Base-by-base conservation (phyloP, 2,797 vertebrate genomes). In the Vultur gryphus region DNA sequence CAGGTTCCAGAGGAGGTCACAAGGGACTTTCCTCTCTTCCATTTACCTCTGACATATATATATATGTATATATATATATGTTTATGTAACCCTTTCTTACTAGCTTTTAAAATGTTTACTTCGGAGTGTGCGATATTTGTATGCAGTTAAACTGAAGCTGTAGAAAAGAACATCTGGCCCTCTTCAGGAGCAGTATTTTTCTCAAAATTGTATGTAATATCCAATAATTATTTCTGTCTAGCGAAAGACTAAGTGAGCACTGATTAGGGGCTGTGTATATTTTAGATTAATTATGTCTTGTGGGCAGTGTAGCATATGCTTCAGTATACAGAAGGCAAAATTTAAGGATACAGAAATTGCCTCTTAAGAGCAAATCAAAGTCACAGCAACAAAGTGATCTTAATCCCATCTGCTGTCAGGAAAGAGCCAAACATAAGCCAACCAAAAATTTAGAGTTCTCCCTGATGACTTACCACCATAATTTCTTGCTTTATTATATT, bases 241-340 rank as follows among this genome's bases (percentile, higher is more conserved):
- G n/a, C 57, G 67, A 91, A 95, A 93, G 88, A 52, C 70, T 76
- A 80, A 93, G 82, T 58, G 69, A 91, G 75, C 55, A 66, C 58
- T 95, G 94, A 95, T 93, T 93, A 84, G 80, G 29, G 82, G 24
- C 86, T 87, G 58, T 90, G 80, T 95, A 49, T 95, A 82, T 96
- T 94, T 95, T 87, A 83, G 52, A 95, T 82, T 84, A 93, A 94
- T 96, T 92, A 82, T 87, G 83, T 94, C 86, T 93, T 94, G 44
- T 95, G 96, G 93, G 79, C 80, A 96, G 90, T 57, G 26, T 58
- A 87, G 67, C 90, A 90, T 94, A 82, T 79, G 80, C 55, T 89
- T 92, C 66, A 73, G 39, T 87, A 48, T 94, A 51, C 55, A 85
- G 55, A 92, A 80, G 55, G 59, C 64, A 87, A 92, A 95, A 95